Evolutionary conservation across 2,113 vertebrate genomes (phyloP).

Genomic region (Aplodontia rufa): DNA sequence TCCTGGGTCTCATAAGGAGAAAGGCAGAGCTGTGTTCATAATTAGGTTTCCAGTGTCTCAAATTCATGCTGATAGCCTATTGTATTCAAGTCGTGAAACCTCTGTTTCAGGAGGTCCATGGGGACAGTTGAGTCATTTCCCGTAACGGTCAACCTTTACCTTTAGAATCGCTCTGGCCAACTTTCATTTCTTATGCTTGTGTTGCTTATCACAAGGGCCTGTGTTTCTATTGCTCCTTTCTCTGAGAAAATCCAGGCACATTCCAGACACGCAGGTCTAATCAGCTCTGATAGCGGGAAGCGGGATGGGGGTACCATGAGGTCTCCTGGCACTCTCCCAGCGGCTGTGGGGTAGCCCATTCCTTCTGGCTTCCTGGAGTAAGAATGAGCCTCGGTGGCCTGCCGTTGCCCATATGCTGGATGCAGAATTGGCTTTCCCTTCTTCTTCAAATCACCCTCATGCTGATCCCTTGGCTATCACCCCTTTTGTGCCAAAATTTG

Average conservation of each 20-base stretch:
- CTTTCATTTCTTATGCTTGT: not conserved
- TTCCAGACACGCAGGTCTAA: slow-evolving; percentile 53
- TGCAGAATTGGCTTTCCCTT: not conserved
- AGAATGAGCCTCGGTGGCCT: not conserved
- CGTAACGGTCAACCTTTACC: slow-evolving; percentile 6
- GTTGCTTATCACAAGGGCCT: slow-evolving; percentile 41
- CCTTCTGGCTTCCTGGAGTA: not conserved
- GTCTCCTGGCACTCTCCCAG: slow-evolving; percentile 2
- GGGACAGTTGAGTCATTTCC: slow-evolving; percentile 51
- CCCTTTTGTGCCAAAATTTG: not conserved
- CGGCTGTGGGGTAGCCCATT: not conserved
- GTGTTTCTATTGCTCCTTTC: slow-evolving; percentile 26
- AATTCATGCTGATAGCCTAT: not conserved
- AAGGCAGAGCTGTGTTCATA: not conserved
- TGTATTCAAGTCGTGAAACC: not conserved
- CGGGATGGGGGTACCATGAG: not conserved
- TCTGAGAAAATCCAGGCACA: slow-evolving; percentile 68
- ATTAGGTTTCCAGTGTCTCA: slow-evolving; percentile 11
- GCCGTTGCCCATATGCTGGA: too few species aligned
- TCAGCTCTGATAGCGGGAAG: slow-evolving; percentile 45
- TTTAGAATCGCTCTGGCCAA: not conserved
- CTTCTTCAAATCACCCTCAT: not conserved
- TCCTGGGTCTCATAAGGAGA: slow-evolving; percentile 1
- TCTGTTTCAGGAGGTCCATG: not conserved
- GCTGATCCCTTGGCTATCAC: not conserved